Evolutionary conservation across 2,888 invertebrate species (phyloP).

Genomic region (Loripinus fragilis): DNA sequence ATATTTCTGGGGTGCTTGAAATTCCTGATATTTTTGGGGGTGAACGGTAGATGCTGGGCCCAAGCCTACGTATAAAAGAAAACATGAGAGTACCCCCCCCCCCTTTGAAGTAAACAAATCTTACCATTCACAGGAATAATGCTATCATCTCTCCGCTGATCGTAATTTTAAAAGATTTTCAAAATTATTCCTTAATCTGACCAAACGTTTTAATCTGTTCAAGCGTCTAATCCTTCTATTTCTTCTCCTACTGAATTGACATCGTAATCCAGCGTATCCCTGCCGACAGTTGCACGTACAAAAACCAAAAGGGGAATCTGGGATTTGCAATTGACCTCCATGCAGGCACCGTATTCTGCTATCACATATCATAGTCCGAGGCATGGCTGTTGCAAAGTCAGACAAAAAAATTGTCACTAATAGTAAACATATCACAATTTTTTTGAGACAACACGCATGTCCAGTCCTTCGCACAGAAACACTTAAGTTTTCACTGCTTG

Average conservation of each 20-base stretch:
- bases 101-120: too few relatives aligned
- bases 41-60: too few relatives aligned
- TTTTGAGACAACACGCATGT: not conserved
- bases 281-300: conserved; percentile 56
- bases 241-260: conserved; percentile 44
- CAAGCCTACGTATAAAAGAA: too few relatives aligned
- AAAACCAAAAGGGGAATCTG: conserved; percentile 60
- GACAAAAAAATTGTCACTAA: conserved; percentile 1
- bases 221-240: conserved; percentile 40
- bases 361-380: conserved; percentile 48
- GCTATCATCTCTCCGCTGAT: not conserved
- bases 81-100: too few relatives aligned
- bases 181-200: conserved; percentile 46
- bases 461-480: not conserved
- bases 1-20: too few relatives aligned
- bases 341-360: conserved; percentile 41
- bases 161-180: conserved; percentile 13
- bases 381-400: conserved; percentile 31
- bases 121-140: not conserved
- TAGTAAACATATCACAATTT: not conserved
- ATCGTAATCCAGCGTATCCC: conserved; percentile 55
- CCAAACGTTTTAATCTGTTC: conserved; percentile 52
- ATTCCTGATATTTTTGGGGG: too few relatives aligned
- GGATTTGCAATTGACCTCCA: conserved; percentile 54
- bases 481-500: not conserved